phyloP scores from a whole-genome alignment of 1,140 invertebrate genomes.

The Megalonaias nervosa region DNA sequence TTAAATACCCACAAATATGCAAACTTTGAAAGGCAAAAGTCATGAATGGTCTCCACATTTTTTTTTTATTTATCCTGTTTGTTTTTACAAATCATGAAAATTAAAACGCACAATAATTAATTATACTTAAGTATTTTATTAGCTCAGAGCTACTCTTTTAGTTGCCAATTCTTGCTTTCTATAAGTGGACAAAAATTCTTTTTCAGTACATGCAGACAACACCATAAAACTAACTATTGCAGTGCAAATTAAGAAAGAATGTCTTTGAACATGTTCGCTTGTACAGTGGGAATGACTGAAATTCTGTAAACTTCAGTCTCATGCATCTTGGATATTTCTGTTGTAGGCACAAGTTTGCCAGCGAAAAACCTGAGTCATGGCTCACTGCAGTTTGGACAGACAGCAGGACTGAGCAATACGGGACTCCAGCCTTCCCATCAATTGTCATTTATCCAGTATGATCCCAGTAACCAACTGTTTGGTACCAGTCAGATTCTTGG shows the following conservation, averaged over 20 bases:
- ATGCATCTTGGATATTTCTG: background rate
- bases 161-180: no score
- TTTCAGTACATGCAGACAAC: background rate
- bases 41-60: no score
- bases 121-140: no score
- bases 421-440: conserved; percentile 69
- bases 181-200: background rate
- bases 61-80: no score
- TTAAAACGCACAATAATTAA: no score
- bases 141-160: no score
- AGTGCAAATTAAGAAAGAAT: background rate
- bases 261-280: background rate
- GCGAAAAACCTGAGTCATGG: conserved; percentile 20
- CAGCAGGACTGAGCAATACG: conserved; percentile 53
- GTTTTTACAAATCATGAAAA: no score
- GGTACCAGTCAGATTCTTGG: conserved; percentile 62
- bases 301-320: background rate
- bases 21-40: no score
- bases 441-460: conserved; percentile 32
- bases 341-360: conserved; percentile 13
- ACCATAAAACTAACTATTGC: background rate
- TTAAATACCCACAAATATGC: no score
- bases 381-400: conserved; percentile 29
- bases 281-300: background rate
- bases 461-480: conserved; percentile 48